phyloP scores from a whole-genome alignment of 2,113 vertebrate genomes.

The Heptranchias perlo region DNA sequence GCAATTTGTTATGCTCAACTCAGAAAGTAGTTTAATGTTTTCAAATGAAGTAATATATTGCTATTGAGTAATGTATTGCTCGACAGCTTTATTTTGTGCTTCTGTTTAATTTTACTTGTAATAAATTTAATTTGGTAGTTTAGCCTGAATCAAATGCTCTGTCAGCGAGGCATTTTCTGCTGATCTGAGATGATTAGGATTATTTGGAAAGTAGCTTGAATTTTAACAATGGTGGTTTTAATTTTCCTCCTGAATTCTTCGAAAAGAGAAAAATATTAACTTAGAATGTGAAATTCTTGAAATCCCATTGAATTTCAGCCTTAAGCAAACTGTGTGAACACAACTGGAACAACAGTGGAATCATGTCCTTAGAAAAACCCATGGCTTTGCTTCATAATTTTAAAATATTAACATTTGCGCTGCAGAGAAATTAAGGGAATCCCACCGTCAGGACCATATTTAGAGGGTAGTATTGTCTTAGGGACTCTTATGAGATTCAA shows the following conservation, averaged over 20 bases:
- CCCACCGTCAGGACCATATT: neutral
- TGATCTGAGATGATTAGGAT: neutral
- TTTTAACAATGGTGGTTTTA: neutral
- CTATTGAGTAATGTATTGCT: neutral
- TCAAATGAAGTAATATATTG: neutral
- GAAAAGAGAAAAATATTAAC: neutral
- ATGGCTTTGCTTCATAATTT: neutral
- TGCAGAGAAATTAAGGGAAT: neutral
- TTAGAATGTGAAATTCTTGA: neutral
- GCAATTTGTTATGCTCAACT: neutral
- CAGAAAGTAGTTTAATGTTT: neutral
- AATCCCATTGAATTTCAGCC: neutral
- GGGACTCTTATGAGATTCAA: neutral
- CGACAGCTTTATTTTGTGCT: neutral
- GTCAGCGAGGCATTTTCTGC: neutral
- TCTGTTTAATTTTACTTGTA: neutral
- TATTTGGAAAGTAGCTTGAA: neutral
- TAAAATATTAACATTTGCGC: neutral
- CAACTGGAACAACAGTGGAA: neutral
- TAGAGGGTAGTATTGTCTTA: neutral
- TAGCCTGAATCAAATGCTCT: neutral
- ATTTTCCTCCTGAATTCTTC: neutral
- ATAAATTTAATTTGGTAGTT: neutral
- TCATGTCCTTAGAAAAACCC: neutral
- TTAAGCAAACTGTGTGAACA: neutral